A percentile compares a stretch with the other conserved stretches of the same genome.
Conservation (phyloP, 1,140 invertebrate genomes). For the Hylyphantes graminicola region DNA sequence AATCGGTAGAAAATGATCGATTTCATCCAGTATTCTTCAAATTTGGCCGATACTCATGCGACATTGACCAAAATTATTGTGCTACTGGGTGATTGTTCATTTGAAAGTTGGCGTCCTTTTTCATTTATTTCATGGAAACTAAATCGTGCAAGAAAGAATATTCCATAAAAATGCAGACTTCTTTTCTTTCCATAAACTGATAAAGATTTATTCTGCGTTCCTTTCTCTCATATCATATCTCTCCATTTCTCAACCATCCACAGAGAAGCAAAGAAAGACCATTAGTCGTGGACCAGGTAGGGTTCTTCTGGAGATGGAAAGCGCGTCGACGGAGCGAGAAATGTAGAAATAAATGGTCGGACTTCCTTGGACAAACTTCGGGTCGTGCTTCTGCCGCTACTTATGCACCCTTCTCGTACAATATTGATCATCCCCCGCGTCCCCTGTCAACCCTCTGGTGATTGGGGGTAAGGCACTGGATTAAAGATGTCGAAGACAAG, state of each 20-base stretch:
- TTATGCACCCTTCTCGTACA: slow-evolving; percentile 55
- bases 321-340: slow-evolving; percentile 50
- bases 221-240: not conserved
- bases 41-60: too few relatives aligned
- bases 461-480: slow-evolving; percentile 1
- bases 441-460: not conserved
- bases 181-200: not conserved
- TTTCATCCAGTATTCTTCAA: too few relatives aligned
- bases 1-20: too few relatives aligned
- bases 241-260: not conserved
- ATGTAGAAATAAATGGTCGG: slow-evolving; percentile 59
- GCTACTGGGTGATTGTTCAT: too few relatives aligned
- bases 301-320: too few relatives aligned
- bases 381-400: slow-evolving; percentile 54
- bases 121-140: too few relatives aligned
- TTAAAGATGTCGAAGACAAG: not conserved
- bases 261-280: slow-evolving; percentile 5
- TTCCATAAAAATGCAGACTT: too few relatives aligned
- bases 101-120: too few relatives aligned
- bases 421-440: slow-evolving; percentile 47
- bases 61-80: too few relatives aligned
- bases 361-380: slow-evolving; percentile 53
- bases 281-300: slow-evolving; percentile 5
- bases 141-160: too few relatives aligned
- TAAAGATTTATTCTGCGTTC: not conserved